Evolutionary conservation across 2,113 vertebrate species (phyloP), one percentile per base, ranked within the genome.

Genomic region (Odontesthes bonariensis): DNA sequence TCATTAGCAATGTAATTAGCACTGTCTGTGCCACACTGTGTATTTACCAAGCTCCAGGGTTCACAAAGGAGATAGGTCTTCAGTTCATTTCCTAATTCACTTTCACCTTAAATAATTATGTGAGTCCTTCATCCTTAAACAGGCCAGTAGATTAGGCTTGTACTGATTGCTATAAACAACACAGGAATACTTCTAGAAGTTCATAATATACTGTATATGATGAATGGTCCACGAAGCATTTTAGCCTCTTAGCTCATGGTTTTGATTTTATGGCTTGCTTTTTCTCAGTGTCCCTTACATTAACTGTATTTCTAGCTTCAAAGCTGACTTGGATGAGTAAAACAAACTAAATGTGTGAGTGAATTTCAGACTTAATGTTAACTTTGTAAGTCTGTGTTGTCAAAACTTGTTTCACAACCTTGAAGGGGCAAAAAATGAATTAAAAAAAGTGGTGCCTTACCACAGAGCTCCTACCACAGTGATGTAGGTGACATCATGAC

Each of bases 1-100:
- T 47, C 32, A 62, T 78, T 76, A 79, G 70, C 71, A 74, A 67
- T 63, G 60, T 66, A 81, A 87, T 88, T 77, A 89, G 20, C 19
- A 1, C 47, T 46, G 69, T 63, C 69, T 80, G 42, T 69, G 32
- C 74, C 67, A 75, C 42, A 61, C 55, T 79, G 57, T 63, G 65
- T 66, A 54, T 84, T 84, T 61, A 77, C 62, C 6, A 54, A 54
- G 16, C 54, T 7, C 44, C 4, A 17, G 42, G 19, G 49, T 69
- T 52, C 60, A 58, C 54, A 14, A 35, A 13, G 5, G 40, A 68
- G 27, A 27, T 46, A 12, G 31, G 52, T 23, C 56, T 67, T 44
- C 71, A 5, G 32, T 57, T 16, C 59, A 38, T 8, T 5, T 6
- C 1, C 27, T 27, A 7, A 20, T 55, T 20, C 66, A 35, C 0